Conservation (phyloP, 2,888 invertebrate species). For the Prosopocoilus inquinatus region DNA sequence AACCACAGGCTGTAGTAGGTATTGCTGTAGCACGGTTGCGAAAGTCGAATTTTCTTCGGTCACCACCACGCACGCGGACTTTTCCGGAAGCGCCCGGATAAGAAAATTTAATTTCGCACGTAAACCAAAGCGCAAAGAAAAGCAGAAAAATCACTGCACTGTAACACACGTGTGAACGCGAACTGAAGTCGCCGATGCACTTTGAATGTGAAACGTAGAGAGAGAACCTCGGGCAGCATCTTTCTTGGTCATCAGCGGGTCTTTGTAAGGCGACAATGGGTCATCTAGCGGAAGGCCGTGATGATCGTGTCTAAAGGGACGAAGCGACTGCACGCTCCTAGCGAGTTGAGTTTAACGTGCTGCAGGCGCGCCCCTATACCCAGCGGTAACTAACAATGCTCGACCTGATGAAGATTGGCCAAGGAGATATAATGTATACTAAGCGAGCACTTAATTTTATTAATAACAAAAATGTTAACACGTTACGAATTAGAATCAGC, state of each 20-base stretch:
- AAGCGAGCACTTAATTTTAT: no score
- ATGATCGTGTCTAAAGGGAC: conserved; percentile 18
- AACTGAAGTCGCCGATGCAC: conserved; percentile 12
- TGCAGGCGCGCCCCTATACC: conserved; percentile 1
- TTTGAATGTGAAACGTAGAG: conserved; percentile 9
- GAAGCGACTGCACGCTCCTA: conserved; percentile 20
- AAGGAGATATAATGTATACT: no score
- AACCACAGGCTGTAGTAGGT: no score
- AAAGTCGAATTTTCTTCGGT: no score
- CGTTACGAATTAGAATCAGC: no score
- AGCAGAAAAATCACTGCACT: neutral
- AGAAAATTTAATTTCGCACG: no score
- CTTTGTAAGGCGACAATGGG: conserved; percentile 27
- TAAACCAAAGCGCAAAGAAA: neutral
- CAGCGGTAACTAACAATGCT: no score
- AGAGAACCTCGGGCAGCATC: conserved; percentile 11
- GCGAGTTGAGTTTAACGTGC: conserved; percentile 2
- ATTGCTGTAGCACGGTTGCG: no score
- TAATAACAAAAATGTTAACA: no score
- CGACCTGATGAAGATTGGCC: no score
- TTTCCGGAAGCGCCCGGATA: no score
- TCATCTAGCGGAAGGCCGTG: conserved; percentile 23
- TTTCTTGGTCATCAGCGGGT: conserved; percentile 23
- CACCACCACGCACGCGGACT: no score
- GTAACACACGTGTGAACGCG: conserved; percentile 13